Percentiles rank a stretch among this genome's conserved stretches.
Conservation (phyloP, 2,797 vertebrate species). For the Channallabes apus region DNA sequence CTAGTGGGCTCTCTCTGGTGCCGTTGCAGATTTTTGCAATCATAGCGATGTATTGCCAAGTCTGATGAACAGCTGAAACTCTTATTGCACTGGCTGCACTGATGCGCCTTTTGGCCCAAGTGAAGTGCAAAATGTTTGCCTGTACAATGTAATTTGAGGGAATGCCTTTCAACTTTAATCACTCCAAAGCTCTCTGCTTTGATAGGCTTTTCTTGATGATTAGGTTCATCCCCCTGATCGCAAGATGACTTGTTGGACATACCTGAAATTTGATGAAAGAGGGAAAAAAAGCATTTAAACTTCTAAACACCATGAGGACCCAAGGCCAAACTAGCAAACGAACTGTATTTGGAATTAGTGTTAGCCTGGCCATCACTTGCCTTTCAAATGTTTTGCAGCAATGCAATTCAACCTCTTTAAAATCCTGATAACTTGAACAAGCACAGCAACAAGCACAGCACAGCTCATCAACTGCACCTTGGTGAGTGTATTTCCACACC, state of each 20-base stretch:
- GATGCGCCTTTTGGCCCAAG: not conserved
- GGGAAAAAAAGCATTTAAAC: not conserved
- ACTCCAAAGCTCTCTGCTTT: not conserved
- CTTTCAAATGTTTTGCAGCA: not conserved
- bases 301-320: not conserved
- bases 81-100: not conserved
- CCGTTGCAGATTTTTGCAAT: not conserved
- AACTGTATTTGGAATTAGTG: not conserved
- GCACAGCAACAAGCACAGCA: no score
- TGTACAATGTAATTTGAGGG: not conserved
- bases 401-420: not conserved
- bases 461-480: no score
- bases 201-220: not conserved
- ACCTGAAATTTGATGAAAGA: not conserved
- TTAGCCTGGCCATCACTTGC: not conserved
- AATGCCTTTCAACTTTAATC: not conserved
- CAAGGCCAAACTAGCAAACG: not conserved
- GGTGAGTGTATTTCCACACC: no score
- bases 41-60: not conserved
- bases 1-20: not conserved
- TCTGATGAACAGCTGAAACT: not conserved
- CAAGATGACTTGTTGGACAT: not conserved
- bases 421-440: not conserved
- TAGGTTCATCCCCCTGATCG: not conserved
- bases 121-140: not conserved